These are phyloP conservation scores for Spondyliosoma cantharus DNA, from an alignment of 2,797 vertebrate genomes.

Conservation along the genomic window DNA sequence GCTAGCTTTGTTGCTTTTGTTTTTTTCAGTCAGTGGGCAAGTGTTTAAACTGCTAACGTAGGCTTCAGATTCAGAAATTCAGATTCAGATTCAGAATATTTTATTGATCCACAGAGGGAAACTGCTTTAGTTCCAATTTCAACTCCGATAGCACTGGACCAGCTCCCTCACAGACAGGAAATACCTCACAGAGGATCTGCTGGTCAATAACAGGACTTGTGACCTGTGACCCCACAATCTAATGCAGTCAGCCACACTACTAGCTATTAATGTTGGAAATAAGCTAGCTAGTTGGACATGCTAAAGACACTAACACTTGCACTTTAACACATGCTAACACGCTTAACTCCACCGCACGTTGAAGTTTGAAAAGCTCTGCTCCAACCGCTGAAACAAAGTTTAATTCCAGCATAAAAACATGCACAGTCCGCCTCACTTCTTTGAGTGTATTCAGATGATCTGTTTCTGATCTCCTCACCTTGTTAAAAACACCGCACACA, in stretches of 20 bases:
- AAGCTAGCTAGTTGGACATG: not conserved
- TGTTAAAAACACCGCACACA: conserved; percentile 69
- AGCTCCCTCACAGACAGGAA: too few species aligned
- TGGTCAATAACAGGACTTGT: too few species aligned
- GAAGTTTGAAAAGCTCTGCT: not conserved
- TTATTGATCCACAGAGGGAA: too few species aligned
- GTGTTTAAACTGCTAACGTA: not conserved
- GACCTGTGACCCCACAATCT: not conserved
- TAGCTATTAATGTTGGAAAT: not conserved
- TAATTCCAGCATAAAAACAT: not conserved
- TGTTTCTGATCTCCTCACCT: conserved; percentile 57
- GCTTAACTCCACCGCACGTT: not conserved
- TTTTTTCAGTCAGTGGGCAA: too few species aligned
- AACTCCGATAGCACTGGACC: not conserved
- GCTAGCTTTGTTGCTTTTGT: too few species aligned
- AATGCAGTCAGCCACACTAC: not conserved
- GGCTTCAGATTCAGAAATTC: too few species aligned
- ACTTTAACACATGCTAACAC: not conserved
- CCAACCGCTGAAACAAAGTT: not conserved
- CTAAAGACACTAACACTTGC: too few species aligned
- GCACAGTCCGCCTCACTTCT: conserved; percentile 24
- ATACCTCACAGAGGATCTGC: too few species aligned
- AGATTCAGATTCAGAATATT: too few species aligned
- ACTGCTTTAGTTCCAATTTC: too few species aligned
- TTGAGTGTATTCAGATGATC: conserved; percentile 44